Conservation (phyloP, 1,140 invertebrate species). For the Adelges cooleyi region DNA sequence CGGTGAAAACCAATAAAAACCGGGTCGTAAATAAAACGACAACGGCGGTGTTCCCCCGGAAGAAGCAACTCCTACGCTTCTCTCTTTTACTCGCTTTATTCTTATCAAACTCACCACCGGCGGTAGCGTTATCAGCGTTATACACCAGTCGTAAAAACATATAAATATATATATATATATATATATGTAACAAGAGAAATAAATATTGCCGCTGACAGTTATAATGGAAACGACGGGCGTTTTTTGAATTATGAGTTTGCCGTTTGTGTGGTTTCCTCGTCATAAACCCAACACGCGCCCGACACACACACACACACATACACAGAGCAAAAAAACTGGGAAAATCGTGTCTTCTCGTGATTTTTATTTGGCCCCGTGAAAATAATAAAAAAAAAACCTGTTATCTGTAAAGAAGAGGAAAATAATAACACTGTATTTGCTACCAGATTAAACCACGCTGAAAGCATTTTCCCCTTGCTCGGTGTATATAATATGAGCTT, state of each 20-base stretch:
- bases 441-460: slow-evolving; percentile 17
- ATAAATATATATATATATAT: too few relatives aligned
- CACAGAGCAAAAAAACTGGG: neutral
- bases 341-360: neutral
- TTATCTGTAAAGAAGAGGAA: too few relatives aligned
- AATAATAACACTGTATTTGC: too few relatives aligned
- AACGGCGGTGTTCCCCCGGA: neutral
- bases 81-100: too few relatives aligned
- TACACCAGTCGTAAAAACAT: too few relatives aligned
- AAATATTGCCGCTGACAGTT: slow-evolving; percentile 8
- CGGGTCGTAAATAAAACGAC: slow-evolving; percentile 24
- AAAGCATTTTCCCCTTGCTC: neutral
- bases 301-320: neutral
- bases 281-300: neutral
- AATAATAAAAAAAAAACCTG: too few relatives aligned
- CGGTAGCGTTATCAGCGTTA: neutral
- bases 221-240: neutral
- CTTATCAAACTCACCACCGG: slow-evolving; percentile 15
- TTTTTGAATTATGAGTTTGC: neutral
- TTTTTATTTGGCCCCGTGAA: neutral
- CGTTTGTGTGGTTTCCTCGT: neutral
- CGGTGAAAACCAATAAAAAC: slow-evolving; percentile 24
- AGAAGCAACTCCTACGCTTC: too few relatives aligned
- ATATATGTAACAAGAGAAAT: neutral
- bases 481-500: neutral